Conservation (phyloP, 2,888 invertebrate species). For the Melieria crassipennis region DNA sequence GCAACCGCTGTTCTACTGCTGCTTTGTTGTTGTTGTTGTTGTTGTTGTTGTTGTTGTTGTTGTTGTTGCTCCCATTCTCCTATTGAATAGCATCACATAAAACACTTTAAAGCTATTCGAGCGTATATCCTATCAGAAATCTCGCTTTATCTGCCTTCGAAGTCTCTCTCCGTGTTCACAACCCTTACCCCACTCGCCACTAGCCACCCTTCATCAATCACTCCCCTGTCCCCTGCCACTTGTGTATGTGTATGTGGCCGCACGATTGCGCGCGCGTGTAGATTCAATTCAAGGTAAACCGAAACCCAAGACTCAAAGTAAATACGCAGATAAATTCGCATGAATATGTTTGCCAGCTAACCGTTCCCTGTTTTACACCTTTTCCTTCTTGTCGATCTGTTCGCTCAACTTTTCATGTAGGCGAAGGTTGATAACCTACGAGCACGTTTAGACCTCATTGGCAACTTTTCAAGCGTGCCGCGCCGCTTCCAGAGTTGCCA, state of each 20-base stretch:
- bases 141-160: not conserved
- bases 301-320: conserved; percentile 12
- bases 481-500: not conserved
- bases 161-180: too few species aligned
- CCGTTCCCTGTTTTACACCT: not conserved
- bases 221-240: too few species aligned
- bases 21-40: too few species aligned
- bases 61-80: too few species aligned
- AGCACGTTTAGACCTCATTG: conserved; percentile 44
- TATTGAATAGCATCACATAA: not conserved
- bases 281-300: conserved; percentile 20
- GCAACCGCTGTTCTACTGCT: too few species aligned
- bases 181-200: too few species aligned
- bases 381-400: not conserved
- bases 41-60: too few species aligned
- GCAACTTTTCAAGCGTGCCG: conserved; percentile 42
- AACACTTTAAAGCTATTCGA: not conserved
- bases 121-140: not conserved
- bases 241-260: too few species aligned
- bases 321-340: conserved; percentile 13
- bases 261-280: too few species aligned
- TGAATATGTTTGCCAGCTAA: conserved; percentile 19
- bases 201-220: too few species aligned
- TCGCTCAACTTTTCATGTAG: conserved; percentile 24
- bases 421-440: conserved; percentile 45